Evolutionary conservation across 2,888 invertebrate genomes (phyloP).

Genomic region (Ennomos erosarius): DNA sequence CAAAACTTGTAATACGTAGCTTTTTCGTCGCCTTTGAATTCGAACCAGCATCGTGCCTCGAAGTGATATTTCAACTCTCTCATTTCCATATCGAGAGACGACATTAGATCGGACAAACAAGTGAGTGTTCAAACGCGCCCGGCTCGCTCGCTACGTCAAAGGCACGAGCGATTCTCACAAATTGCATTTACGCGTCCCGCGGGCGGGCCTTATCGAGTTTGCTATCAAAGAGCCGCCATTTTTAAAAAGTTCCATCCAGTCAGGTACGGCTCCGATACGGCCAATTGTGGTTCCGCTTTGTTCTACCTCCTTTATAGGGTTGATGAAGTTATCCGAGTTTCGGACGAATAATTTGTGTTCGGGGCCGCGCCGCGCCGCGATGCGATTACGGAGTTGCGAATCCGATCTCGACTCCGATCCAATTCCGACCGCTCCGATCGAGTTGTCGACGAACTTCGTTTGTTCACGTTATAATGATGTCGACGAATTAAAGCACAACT

Average conservation of each 20-base stretch:
- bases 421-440: constrained; percentile 66
- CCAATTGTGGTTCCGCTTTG: constrained; percentile 83
- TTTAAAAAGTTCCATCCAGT: constrained; percentile 79
- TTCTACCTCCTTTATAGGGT: constrained; percentile 80
- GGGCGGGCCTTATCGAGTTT: constrained; percentile 80
- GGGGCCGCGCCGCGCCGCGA: constrained; percentile 75
- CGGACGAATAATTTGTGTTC: constrained; percentile 81
- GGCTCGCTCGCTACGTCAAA: constrained; percentile 71
- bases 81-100: constrained; percentile 34
- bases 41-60: constrained; percentile 2
- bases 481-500: constrained; percentile 69
- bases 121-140: constrained; percentile 67
- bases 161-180: constrained; percentile 79
- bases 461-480: constrained; percentile 61
- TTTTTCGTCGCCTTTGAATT: too few species aligned
- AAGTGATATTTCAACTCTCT: constrained; percentile 4
- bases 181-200: constrained; percentile 84
- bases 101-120: constrained; percentile 54
- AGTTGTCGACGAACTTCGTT: constrained; percentile 64
- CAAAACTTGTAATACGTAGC: too few species aligned
- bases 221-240: constrained; percentile 81
- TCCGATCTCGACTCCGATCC: constrained; percentile 72
- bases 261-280: constrained; percentile 67
- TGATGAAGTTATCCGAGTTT: constrained; percentile 82
- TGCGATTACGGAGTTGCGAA: constrained; percentile 77